Conservation (phyloP, 2,113 vertebrate species). For the Carlito syrichta region DNA sequence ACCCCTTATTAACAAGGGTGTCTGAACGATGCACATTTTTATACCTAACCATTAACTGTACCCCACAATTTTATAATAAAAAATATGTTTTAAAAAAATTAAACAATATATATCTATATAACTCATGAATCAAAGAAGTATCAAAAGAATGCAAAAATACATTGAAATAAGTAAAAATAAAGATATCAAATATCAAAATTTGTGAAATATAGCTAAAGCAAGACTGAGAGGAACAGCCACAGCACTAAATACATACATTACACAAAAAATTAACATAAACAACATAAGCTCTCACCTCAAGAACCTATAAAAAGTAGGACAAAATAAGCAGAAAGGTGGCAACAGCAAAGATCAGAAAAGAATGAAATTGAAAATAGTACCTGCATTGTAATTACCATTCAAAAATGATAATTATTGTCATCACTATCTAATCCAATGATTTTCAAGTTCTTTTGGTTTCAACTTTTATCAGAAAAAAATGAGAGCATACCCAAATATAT, state of each 20-base stretch:
- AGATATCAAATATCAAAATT: neutral
- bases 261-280: neutral
- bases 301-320: neutral
- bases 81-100: no score
- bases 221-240: no score
- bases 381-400: neutral
- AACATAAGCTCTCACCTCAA: neutral
- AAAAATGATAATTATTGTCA: neutral
- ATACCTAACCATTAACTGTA: no score
- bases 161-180: neutral
- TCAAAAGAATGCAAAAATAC: neutral
- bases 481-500: neutral
- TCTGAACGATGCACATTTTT: no score
- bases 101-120: neutral
- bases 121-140: neutral
- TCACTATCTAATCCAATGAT: neutral
- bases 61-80: no score
- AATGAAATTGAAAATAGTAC: neutral
- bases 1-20: no score
- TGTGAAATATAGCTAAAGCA: neutral
- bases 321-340: neutral
- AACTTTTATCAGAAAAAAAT: neutral
- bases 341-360: neutral
- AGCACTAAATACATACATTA: neutral
- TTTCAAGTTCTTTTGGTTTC: neutral